Evolutionary conservation across 2,113 vertebrate genomes (phyloP).

Genomic region (Zosterops pallidus): DNA sequence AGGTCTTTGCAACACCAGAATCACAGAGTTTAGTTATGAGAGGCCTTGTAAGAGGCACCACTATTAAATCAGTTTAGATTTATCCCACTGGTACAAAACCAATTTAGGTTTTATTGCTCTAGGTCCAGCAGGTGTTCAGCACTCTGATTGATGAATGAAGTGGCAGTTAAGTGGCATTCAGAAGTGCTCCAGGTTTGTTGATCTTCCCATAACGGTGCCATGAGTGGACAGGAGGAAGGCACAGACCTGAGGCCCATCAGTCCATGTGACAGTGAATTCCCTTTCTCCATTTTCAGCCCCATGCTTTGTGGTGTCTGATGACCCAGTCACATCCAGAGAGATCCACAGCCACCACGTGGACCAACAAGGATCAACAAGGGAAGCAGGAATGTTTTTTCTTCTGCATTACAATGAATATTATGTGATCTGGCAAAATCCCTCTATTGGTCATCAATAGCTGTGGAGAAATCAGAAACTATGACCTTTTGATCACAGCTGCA

Average conservation of each 20-base stretch:
- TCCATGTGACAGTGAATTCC: neutral
- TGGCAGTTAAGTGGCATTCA: neutral
- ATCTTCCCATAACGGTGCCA: neutral
- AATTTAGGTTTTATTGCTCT: neutral
- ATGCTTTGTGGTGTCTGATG: neutral
- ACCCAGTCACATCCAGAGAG: neutral
- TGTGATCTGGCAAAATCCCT: neutral
- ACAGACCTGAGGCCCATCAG: neutral
- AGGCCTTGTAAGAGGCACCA: neutral
- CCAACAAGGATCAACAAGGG: neutral
- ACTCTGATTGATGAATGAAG: neutral
- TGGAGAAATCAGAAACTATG: neutral
- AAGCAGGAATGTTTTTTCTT: neutral
- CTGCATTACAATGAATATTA: neutral
- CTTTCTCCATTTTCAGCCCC: neutral
- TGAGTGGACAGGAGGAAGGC: fast-evolving
- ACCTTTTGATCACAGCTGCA: neutral
- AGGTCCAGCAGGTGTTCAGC: neutral
- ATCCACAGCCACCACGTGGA: neutral
- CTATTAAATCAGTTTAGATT: neutral
- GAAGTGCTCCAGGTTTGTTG: neutral
- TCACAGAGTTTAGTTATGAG: neutral
- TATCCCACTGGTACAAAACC: neutral
- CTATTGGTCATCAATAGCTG: neutral
- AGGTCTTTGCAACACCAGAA: neutral